Base-by-base conservation (phyloP, 2,113 vertebrate genomes). In the Eudyptes chrysolophus region DNA sequence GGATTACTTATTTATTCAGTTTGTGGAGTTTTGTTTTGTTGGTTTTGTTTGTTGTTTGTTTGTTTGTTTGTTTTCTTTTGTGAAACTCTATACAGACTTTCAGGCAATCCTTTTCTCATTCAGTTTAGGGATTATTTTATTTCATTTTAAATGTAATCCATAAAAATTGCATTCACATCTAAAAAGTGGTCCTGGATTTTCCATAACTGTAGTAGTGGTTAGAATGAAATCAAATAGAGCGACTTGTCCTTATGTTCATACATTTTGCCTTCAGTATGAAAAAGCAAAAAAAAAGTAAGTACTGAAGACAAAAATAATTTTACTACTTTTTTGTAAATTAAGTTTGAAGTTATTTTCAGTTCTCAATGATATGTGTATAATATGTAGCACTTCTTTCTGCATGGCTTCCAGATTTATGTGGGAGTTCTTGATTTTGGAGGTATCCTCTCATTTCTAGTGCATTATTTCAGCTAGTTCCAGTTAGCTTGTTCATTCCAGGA, bases 21-120 rank as follows among this genome's bases (percentile, higher is more conserved):
- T 0, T 48, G 26, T 9, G 14, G 1, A 1, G 30, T 65, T 22
- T 16, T 57, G 2, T 1, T 48, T 64, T 16, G 42, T 42, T 42
- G 42, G 40, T 40, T 14, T 55, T 2, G 54, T 18, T 21, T 34
- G 7, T 54, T 14, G 6, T 29, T 34, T 11, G 5, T 29, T 34
- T 38, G 9, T 9, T 38, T 38, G 52, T 12, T 5, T 13, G 7
- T 22, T 83, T 87, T 46, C 3, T 51, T 57, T 61, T 66, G 8
- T 71, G 32, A 49, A 81, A 71, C 20, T 46, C 11, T 61, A 11
- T 36, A 42, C 4, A 52, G 24, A 54, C 4, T 76, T 68, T 55
- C 49, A 92, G 46, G 16, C 76, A 89, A 82, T 18, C 7, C 1
- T 82, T 68, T 75, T 71, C 32, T 68, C 24, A 34, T 85, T 83